These are phyloP conservation scores for Acanthis flammea DNA, from an alignment of 2,797 vertebrate genomes.

Conservation along the genomic window DNA sequence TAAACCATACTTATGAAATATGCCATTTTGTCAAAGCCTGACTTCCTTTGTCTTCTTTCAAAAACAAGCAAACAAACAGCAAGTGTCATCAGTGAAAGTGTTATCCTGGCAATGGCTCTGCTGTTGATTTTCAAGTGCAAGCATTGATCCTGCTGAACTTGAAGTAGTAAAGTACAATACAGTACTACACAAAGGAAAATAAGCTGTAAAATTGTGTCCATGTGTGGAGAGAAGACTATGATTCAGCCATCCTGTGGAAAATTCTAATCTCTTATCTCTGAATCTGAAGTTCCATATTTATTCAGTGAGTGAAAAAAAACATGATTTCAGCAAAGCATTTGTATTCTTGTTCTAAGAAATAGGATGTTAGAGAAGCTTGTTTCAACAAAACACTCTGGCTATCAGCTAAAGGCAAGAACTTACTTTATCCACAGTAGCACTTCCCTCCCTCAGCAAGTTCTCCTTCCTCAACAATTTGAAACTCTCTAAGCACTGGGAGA, in stretches of 20 bases:
- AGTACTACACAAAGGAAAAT: not conserved
- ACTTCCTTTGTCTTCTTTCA: not conserved
- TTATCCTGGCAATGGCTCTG: not conserved
- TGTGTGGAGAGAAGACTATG: not conserved
- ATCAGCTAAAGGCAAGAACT: not conserved
- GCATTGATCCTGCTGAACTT: not conserved
- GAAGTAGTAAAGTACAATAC: not conserved
- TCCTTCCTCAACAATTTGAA: not conserved
- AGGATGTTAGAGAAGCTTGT: not conserved
- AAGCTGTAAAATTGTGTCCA: not conserved
- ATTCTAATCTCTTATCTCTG: not conserved
- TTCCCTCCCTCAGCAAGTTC: not conserved
- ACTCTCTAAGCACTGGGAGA: not conserved
- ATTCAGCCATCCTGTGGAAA: constrained; percentile 12
- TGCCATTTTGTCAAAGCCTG: not conserved
- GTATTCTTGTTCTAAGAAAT: not conserved
- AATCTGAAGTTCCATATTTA: not conserved
- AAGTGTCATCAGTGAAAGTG: not conserved
- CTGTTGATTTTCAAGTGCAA: not conserved
- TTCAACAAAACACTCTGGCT: not conserved
- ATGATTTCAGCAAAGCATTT: not conserved
- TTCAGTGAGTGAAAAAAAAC: not conserved
- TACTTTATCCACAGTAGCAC: not conserved
- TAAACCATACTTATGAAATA: not conserved
- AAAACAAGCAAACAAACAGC: not conserved